Conservation (phyloP, 2,797 vertebrate species). For the Pangasius sanitwongsei region DNA sequence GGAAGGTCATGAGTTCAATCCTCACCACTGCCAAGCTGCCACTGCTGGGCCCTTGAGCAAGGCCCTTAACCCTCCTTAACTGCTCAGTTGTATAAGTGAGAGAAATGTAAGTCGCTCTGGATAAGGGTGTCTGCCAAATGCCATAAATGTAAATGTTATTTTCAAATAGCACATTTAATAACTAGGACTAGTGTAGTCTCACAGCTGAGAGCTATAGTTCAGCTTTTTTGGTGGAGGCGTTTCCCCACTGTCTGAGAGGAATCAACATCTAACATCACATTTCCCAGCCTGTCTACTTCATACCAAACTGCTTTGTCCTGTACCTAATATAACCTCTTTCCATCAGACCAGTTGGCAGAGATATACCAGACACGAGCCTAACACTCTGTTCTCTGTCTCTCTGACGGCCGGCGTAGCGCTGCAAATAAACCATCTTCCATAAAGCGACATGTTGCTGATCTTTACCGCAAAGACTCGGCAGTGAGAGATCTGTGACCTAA, state of each 20-base stretch:
- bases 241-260: neutral
- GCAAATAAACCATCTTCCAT: neutral
- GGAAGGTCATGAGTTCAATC: too few species aligned
- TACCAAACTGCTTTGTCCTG: neutral
- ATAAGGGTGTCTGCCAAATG: too few species aligned
- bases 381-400: conserved; percentile 9
- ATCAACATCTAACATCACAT: neutral
- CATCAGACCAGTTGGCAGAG: conserved; percentile 10
- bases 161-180: neutral
- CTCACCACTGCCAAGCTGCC: too few species aligned
- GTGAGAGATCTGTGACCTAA: neutral
- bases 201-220: neutral
- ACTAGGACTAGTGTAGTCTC: neutral
- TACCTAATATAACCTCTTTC: conserved; percentile 12
- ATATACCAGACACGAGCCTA: neutral
- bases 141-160: too few species aligned
- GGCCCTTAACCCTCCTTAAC: too few species aligned
- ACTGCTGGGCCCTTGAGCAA: too few species aligned
- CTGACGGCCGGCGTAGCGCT: neutral
- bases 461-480: neutral
- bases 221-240: neutral
- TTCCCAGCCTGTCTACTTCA: conserved; percentile 5
- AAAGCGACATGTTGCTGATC: neutral
- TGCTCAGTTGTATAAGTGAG: too few species aligned
- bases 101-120: too few species aligned